Percentiles rank a stretch among this genome's conserved stretches.
phyloP scores from a whole-genome alignment of 2,113 vertebrate genomes.

The Echinops telfairi region DNA sequence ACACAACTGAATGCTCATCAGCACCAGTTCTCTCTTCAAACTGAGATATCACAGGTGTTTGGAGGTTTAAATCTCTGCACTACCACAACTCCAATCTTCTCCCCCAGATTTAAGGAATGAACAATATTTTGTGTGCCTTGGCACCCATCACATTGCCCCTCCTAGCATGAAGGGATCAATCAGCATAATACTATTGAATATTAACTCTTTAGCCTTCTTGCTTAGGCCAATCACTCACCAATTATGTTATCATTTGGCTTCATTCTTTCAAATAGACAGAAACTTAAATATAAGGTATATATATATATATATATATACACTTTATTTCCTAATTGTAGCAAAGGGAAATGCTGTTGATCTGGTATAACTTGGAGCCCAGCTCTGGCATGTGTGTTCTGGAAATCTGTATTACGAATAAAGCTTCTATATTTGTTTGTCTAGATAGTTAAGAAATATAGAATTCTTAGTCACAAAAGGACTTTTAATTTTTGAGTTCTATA shows the following conservation, averaged over 20 bases:
- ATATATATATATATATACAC: not conserved
- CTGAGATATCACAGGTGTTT: slow-evolving; percentile 75
- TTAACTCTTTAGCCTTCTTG: slow-evolving; percentile 64
- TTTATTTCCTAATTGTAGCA: slow-evolving; percentile 67
- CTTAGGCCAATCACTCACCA: slow-evolving; percentile 53
- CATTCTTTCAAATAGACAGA: slow-evolving; percentile 67
- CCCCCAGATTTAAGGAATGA: slow-evolving; percentile 43
- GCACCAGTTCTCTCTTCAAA: slow-evolving; percentile 56
- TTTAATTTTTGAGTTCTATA: not conserved
- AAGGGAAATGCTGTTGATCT: slow-evolving; percentile 40
- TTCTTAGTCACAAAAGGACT: not conserved
- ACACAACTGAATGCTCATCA: slow-evolving; percentile 57
- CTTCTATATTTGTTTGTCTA: not conserved
- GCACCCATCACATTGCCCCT: not conserved
- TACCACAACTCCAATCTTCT: not conserved
- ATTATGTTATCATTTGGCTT: slow-evolving; percentile 62
- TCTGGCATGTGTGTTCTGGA: not conserved
- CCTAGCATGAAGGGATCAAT: not conserved
- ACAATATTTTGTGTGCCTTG: slow-evolving; percentile 39
- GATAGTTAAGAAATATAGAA: not conserved
- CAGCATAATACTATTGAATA: not conserved
- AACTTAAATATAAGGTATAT: slow-evolving; percentile 70
- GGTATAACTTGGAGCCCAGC: slow-evolving; percentile 51
- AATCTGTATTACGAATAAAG: slow-evolving; percentile 51
- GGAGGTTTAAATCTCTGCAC: slow-evolving; percentile 45